Percentiles rank a stretch among this genome's conserved stretches.
Conservation (phyloP, 2,888 invertebrate species). For the Chaitophorus viminalis region DNA sequence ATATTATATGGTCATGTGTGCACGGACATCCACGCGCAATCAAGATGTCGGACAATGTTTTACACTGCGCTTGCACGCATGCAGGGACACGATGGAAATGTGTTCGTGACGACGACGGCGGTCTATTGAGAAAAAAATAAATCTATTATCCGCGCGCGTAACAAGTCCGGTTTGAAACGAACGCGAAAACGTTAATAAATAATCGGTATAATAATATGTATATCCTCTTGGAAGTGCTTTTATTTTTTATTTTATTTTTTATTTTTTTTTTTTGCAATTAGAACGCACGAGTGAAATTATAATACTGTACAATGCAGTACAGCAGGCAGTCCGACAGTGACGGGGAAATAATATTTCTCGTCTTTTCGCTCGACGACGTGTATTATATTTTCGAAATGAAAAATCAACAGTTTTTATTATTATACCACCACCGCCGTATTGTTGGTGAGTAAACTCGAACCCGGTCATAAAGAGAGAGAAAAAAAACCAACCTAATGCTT, state of each 20-base stretch:
- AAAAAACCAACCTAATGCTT: not conserved
- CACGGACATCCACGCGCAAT: not conserved
- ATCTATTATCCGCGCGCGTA: not conserved
- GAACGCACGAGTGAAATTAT: too few relatives aligned
- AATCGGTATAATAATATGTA: too few relatives aligned
- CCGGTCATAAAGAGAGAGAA: not conserved
- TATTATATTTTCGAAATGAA: slow-evolving; percentile 28
- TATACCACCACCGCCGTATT: not conserved
- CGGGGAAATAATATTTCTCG: slow-evolving; percentile 26
- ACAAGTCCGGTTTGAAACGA: slow-evolving; percentile 27
- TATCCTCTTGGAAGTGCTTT: not conserved
- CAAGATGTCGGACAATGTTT: slow-evolving; percentile 1
- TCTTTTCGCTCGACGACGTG: not conserved
- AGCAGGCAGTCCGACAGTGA: slow-evolving; percentile 4
- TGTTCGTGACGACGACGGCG: not conserved
- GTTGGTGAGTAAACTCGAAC: slow-evolving; percentile 28
- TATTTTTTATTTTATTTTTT: not conserved
- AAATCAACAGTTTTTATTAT: slow-evolving; percentile 39
- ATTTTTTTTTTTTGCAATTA: not conserved
- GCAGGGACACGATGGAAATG: not conserved
- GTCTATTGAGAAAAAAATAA: not conserved
- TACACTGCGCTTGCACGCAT: too few relatives aligned
- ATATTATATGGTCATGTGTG: not conserved
- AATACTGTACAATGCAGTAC: not conserved
- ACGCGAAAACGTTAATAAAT: not conserved